Percentiles rank a stretch among this genome's conserved stretches.
phyloP scores from a whole-genome alignment of 2,113 vertebrate species.

The Cairina moschata region DNA sequence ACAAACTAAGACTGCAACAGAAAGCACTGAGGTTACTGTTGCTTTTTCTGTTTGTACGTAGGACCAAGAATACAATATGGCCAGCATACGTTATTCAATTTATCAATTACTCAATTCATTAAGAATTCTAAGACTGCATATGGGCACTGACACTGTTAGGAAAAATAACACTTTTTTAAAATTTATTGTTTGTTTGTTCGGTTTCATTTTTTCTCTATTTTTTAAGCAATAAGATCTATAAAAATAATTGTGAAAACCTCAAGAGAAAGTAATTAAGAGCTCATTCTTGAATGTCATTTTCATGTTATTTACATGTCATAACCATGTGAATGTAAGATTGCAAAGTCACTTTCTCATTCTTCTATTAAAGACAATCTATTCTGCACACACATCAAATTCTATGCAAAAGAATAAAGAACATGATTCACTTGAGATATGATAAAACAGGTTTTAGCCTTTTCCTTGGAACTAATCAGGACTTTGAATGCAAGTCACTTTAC shows the following conservation, averaged over 20 bases:
- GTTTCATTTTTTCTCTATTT: neutral
- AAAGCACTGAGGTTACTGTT: neutral
- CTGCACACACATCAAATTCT: neutral
- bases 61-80: neutral
- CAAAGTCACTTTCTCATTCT: neutral
- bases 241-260: neutral
- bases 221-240: neutral
- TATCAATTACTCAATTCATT: neutral
- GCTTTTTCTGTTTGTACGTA: neutral
- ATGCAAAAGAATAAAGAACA: neutral
- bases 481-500: neutral
- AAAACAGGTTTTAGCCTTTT: neutral
- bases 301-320: neutral
- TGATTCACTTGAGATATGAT: neutral
- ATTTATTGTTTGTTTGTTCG: too few species aligned
- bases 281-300: neutral
- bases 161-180: neutral
- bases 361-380: neutral
- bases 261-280: neutral
- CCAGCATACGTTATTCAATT: neutral
- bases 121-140: neutral
- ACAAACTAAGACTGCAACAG: neutral
- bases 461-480: neutral
- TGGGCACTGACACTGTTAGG: neutral
- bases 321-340: neutral